Evolutionary conservation across 2,888 invertebrate species (phyloP), one percentile per base, ranked within the genome.

Genomic region (Gymnocheta viridis): DNA sequence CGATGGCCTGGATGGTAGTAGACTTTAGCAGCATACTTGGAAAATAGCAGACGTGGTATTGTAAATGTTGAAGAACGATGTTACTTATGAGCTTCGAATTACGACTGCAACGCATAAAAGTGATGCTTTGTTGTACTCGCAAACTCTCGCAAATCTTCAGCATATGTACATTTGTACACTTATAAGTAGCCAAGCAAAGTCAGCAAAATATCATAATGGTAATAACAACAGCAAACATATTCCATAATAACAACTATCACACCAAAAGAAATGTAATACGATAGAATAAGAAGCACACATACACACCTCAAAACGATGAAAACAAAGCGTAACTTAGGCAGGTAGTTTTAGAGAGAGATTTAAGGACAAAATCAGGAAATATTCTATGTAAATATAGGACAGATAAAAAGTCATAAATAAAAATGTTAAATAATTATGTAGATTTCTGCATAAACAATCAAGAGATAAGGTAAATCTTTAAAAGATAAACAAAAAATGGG

Each of bases 11-110:
- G 64, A 56, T 49, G 35, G 2, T 7, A 41, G 2, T 35, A 24
- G 14, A 58, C 4, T 58, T 47, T 56, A 22, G 9, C 2, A 67
- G 2, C 9, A 41, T 47, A 22, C 44, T 47, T 72, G 51, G 47
- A 41, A 70, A 74, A 14, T 66, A 70, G 14, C 82, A 82, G 62
- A 69, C 74, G 82, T 62, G 49, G 78, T 67, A 64, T 60, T 66
- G 2, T 47, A 49, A 44, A 47, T 41, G 19, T 35, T 66, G 17
- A 47, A 70, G n/a, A n/a, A n/a, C 27, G 64, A 56, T 79, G 32
- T 44, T n/a, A n/a, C 56, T 58, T 66, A 32, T 73, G 41, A 73
- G n/a, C 38, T 58, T 27, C 10, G 7, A 51, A 66, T 14, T 38
- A 60, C 12, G 41, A 22, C 35, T 67, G 60, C 29, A 54, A 54